These are phyloP conservation scores for Trachythela sp. DNA, from an alignment of 64 coral and sea anemone genomes.

Conservation along the genomic window DNA sequence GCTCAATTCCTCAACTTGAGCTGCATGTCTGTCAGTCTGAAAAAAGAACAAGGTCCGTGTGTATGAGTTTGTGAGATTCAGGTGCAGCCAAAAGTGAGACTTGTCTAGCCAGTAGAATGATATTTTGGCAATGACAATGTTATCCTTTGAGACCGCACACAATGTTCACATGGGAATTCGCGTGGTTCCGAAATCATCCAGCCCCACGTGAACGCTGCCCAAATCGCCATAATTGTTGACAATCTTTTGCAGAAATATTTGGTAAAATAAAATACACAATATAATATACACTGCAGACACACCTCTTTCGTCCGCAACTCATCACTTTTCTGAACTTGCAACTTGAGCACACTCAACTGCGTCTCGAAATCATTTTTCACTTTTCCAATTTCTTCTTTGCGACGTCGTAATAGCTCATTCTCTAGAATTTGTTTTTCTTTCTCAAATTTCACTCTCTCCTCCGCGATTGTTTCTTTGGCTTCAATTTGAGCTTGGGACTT, in stretches of 20 bases:
- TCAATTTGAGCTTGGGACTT: constrained; percentile 64
- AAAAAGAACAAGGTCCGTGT: background rate
- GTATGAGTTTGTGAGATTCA: no score
- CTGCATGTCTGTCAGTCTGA: constrained; percentile 64
- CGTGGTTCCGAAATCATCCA: no score
- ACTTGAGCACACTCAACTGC: constrained; percentile 65
- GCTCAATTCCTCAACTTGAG: constrained; percentile 67
- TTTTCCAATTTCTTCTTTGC: constrained; percentile 72
- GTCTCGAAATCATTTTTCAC: constrained; percentile 77
- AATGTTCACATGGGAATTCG: no score
- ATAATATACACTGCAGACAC: background rate
- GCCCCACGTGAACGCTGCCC: no score
- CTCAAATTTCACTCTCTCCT: constrained; percentile 58
- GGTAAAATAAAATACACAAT: background rate
- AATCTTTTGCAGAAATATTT: no score
- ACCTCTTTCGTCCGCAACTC: constrained; percentile 58
- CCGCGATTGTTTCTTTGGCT: constrained; percentile 51
- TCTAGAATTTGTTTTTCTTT: constrained; percentile 68
- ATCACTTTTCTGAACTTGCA: constrained; percentile 65
- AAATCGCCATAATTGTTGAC: no score
- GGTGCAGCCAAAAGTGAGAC: no score
- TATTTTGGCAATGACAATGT: no score
- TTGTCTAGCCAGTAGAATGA: no score
- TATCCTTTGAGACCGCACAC: no score
- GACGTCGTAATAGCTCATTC: constrained; percentile 64